Evolutionary conservation across 2,113 vertebrate genomes (phyloP), one percentile per base, ranked within the genome.

Genomic region (Melanerpes aurifrons): DNA sequence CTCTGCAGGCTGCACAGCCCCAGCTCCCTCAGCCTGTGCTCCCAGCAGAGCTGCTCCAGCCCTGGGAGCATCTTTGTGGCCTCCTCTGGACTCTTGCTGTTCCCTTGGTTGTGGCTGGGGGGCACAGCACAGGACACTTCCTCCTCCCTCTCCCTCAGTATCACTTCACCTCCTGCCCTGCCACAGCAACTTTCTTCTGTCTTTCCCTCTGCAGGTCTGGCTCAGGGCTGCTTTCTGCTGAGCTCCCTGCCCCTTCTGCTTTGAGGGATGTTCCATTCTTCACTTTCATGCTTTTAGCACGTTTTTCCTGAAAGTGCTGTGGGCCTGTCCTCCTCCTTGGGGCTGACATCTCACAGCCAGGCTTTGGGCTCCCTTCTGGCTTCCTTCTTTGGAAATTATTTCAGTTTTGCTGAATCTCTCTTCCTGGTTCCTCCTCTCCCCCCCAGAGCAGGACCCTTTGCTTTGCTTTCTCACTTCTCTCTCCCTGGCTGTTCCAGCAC

Each of bases 371-470:
- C 66, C 54, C 48, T 83, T 92, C 90, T 90, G 86, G 94, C 86
- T 96, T 96, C 96, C 96, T 96, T 96, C 95, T 96, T 96, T 94
- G 96, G 95, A 96, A 95, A 94, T 90, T 83, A 88, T 92, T 95
- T 95, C 92, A 90, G 86, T 95, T 95, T 90, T 93, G 86, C 93
- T 88, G 66, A 95, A 95, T 90, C 74, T 94, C 69, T 83, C 64
- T 53, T 94, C 91, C 92, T 94, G 86, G 19, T 77, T 90, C 87
- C 64, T 85, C 91, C 62, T 95, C 94, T 86, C 95, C 86, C 69
- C 86, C 47, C 82, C 64, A 81, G 94, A 90, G 79, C 69, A 94
- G 78, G 69, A 75, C 58, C 80, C 59, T 63, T 62, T n/a, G 31
- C 29, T 14, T 63, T 37, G 17, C 10, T 31, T 43, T 84, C n/a